Evolutionary conservation across 2,888 invertebrate species (phyloP), one percentile per base, ranked within the genome.

Genomic region (Pantelozetes paolii): DNA sequence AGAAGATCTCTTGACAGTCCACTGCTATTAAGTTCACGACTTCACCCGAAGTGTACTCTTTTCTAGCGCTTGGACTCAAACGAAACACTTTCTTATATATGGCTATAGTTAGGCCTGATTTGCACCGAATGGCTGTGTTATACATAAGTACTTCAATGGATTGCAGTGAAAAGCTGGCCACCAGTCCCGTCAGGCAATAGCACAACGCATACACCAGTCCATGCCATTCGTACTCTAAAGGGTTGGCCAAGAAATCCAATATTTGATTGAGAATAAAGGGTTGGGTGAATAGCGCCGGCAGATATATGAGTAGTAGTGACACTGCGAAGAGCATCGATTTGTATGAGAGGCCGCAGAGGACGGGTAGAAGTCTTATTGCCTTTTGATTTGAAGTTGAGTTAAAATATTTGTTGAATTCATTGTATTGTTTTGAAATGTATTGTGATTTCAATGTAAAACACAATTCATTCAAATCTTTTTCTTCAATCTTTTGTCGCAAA

Each of bases 1-100:
- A 86, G 82, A 45, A 45, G 1, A 69, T 20, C 80, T 89, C 86
- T 82, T 94, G 93, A 1, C 92, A 92, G 82, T 94, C 94, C 0
- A 94, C 93, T 5, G 92, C 89, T 93, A 94, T 93, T 77, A 94
- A 84, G 82, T 94, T 94, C 18, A 94, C 92, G 79, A 94, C 92
- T 86, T 94, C 93, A 45, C 94, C 94, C 0, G 92, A 90, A 0
- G 92, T 92, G 0, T 90, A 89, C 79, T 77, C 74, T 70, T 78
- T 78, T 72, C 78, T 77, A 5, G 80, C 78, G 23, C 30, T n/a
- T 18, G 26, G 20, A 94, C 57, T 57, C 20, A 57, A 57, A 13
- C 28, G 6, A 28, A 57, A 57, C 13, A 57, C 20, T 57, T 57
- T 73, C n/a, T 40, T 36, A 50, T 73, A 73, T 15, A 73, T 28